Evolutionary conservation across 2,113 vertebrate species (phyloP).

Genomic region (Mirza zaza): DNA sequence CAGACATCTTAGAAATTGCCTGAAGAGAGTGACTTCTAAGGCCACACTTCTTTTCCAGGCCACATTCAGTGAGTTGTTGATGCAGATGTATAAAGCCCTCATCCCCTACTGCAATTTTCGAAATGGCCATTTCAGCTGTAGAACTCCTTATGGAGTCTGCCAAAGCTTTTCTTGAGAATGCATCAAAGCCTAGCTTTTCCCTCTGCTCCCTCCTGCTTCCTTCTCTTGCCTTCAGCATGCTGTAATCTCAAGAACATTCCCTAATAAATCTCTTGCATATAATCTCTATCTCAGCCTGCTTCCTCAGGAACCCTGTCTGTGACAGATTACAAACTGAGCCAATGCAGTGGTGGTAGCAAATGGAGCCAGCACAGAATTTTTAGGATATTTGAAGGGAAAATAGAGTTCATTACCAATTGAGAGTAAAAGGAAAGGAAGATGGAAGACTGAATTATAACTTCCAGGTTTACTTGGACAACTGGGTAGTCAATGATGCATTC

Average conservation of each 20-base stretch:
- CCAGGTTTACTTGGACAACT: slow-evolving; percentile 2
- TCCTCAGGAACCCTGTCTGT: background rate
- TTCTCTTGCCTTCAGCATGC: background rate
- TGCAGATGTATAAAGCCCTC: background rate
- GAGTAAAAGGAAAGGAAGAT: slow-evolving; percentile 15
- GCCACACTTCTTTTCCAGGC: background rate
- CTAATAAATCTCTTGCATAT: background rate
- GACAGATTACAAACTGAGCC: slow-evolving; percentile 21
- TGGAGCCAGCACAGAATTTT: background rate
- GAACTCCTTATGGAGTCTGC: background rate
- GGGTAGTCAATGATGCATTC: background rate
- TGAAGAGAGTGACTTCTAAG: background rate
- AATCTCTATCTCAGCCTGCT: background rate
- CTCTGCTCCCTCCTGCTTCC: background rate
- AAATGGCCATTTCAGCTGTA: background rate
- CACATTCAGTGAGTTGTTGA: background rate
- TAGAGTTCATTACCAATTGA: background rate
- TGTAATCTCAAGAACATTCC: background rate
- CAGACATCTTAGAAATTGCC: background rate
- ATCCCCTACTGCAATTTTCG: background rate
- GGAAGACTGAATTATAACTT: slow-evolving; percentile 28
- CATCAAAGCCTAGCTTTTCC: background rate
- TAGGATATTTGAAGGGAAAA: background rate
- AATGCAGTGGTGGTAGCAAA: background rate
- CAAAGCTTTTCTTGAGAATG: background rate